Evolutionary conservation across 2,888 invertebrate genomes (phyloP).

Genomic region (Augiades crinisus): DNA sequence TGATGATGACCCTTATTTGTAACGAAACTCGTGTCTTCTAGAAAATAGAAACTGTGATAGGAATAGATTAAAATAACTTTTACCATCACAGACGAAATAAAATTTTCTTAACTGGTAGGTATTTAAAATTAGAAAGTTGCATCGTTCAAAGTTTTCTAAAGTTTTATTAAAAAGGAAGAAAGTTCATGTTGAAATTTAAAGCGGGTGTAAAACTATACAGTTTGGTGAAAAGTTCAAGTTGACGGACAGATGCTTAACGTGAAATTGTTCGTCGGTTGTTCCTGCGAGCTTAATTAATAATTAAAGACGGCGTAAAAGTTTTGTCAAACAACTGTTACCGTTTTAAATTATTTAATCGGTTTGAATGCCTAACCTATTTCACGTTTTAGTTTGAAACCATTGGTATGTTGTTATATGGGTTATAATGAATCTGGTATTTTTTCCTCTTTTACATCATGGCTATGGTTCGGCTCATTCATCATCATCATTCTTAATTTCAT

Average conservation of each 20-base stretch:
- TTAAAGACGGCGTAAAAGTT: conserved; percentile 56
- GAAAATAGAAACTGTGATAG: too few relatives aligned
- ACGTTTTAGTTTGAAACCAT: background rate
- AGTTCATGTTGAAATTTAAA: conserved; percentile 32
- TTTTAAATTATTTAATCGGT: conserved; percentile 40
- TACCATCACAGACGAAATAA: too few relatives aligned
- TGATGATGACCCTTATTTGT: too few relatives aligned
- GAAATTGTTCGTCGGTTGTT: conserved; percentile 37
- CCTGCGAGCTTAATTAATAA: conserved; percentile 52
- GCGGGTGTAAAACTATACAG: conserved; percentile 38
- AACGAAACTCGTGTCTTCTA: too few relatives aligned
- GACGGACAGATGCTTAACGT: conserved; percentile 40
- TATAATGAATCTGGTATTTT: too few relatives aligned
- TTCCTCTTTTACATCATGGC: too few relatives aligned
- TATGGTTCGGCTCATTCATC: too few relatives aligned
- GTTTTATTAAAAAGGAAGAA: conserved; percentile 21
- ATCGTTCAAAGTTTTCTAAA: conserved; percentile 2
- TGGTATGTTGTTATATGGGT: background rate
- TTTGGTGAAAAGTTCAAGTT: conserved; percentile 38
- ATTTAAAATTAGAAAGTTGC: conserved; percentile 5
- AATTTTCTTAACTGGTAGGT: background rate
- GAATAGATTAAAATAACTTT: too few relatives aligned
- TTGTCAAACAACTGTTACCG: conserved; percentile 48
- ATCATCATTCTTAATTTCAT: too few relatives aligned
- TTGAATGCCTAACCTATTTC: conserved; percentile 31